Percentiles rank a stretch among this genome's conserved stretches.
Conservation (phyloP, 2,113 vertebrate species). For the Aplodontia rufa region DNA sequence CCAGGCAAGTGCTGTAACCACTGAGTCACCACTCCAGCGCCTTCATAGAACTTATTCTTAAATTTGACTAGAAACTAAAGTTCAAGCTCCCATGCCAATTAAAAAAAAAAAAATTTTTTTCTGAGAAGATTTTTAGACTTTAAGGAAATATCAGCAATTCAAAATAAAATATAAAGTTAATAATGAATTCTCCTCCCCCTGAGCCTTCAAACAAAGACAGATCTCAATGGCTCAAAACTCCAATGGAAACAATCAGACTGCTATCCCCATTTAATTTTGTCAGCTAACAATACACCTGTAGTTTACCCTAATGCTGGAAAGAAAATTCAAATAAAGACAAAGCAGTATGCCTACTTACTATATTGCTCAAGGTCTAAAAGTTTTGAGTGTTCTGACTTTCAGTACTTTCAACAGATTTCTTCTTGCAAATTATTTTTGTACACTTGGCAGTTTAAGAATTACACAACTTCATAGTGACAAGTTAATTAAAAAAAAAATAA, state of each 20-base stretch:
- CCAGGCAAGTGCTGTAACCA: no score
- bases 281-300: not conserved
- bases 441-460: conserved; percentile 56
- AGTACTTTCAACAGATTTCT: conserved; percentile 39
- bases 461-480: conserved; percentile 34
- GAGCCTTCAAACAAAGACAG: not conserved
- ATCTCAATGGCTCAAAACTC: not conserved
- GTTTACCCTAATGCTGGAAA: not conserved
- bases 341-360: not conserved
- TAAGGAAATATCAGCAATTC: conserved; percentile 20
- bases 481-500: conserved; percentile 62
- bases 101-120: conserved; percentile 19
- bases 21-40: no score
- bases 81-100: conserved; percentile 28
- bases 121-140: not conserved
- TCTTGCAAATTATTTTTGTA: conserved; percentile 45
- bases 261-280: not conserved
- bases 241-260: not conserved
- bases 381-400: conserved; percentile 20
- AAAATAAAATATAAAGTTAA: conserved; percentile 29
- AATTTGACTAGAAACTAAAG: conserved; percentile 38
- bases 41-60: not conserved
- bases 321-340: conserved; percentile 37
- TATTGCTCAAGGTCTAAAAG: not conserved
- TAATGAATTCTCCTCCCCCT: not conserved